phyloP scores from a whole-genome alignment of 2,113 vertebrate species.

The Phaethornis superciliosus region DNA sequence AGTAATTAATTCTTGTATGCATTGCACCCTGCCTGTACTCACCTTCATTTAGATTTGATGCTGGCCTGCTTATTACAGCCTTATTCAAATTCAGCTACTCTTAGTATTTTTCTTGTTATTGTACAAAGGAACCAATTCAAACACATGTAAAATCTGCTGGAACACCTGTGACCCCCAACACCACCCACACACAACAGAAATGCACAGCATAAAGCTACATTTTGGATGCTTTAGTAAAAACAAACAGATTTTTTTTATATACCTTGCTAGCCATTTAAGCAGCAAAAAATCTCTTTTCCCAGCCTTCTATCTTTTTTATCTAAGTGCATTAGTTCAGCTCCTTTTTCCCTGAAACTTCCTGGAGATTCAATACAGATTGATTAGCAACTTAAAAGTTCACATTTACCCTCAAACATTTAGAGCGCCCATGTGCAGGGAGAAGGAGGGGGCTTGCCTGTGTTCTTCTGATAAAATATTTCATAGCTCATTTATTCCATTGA shows the following conservation, averaged over 20 bases:
- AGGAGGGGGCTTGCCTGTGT: rapidly evolving
- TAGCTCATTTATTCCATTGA: background rate
- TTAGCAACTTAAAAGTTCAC: background rate
- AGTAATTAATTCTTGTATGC: background rate
- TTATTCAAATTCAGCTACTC: background rate
- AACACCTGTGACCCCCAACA: background rate
- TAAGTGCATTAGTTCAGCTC: background rate
- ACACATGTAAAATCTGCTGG: background rate
- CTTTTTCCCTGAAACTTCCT: background rate
- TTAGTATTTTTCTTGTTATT: background rate
- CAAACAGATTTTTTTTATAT: background rate
- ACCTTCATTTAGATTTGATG: background rate
- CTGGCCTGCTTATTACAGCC: background rate
- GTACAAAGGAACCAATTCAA: background rate
- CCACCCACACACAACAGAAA: background rate
- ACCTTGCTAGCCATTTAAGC: background rate
- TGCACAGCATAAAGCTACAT: background rate
- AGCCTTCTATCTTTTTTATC: background rate
- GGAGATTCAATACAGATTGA: background rate
- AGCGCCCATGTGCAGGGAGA: background rate
- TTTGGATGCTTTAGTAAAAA: background rate
- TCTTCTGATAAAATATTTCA: background rate
- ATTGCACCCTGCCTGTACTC: background rate
- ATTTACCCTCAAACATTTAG: background rate
- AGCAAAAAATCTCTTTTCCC: background rate